Evolutionary conservation across 2,797 vertebrate genomes (phyloP), one percentile per base, ranked within the genome.

Genomic region (Phoeniculus purpureus): DNA sequence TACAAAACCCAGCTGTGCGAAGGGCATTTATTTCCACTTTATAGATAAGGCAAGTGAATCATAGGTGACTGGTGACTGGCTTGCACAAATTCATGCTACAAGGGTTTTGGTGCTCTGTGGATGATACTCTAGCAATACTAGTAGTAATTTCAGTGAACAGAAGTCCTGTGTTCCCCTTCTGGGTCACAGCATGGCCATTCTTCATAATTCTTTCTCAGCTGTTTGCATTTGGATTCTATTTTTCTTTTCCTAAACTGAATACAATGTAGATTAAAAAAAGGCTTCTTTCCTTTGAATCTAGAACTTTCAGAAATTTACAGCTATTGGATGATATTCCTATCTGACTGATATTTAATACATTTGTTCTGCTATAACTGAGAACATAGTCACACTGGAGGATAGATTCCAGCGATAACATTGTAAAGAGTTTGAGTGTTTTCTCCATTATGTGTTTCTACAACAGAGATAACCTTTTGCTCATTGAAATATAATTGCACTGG

Each of bases 401-500:
- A 93, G 95, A 95, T 91, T 96, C 78, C 74, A 86, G 78, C 0
- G 2, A 94, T 93, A 89, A 71, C 56, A 72, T 47, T 50, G 8
- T 92, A 96, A 96, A 70, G 48, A 83, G 37, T 87, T 75, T 45
- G 91, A 96, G 72, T 87, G 83, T 87, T 95, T 96, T 92, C 91
- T 85, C 88, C 74, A 81, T 96, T 96, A 95, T 81, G 60, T 89
- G 89, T 93, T 78, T 94, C 89, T 97, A 93, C 85, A 93, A 87
- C 47, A 95, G 80, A 94, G 92, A 96, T 95, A 97, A 96, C 95
- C 96, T 97, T 96, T 96, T 94, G 90, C 94, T 95, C 97, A 96
- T 96, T 96, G 94, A 96, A 97, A 96, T 91, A 94, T 92, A 96
- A 97, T 96, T 97, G 90, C 67, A 73, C 80, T 81, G 77, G 61